Conservation (phyloP, 1,140 invertebrate genomes). For the Myzus persicae region DNA sequence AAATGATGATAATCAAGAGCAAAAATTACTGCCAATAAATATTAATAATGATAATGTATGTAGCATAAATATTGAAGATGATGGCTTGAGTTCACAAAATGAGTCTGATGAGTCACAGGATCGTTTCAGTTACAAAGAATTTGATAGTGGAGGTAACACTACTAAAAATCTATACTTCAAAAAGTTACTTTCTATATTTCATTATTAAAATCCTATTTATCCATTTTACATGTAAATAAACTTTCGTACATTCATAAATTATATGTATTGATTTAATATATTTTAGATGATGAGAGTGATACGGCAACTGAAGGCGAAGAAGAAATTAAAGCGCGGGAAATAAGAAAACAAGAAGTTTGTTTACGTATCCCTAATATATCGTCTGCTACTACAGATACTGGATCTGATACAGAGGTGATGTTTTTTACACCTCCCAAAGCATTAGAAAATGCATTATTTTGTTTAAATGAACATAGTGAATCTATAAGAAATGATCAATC, state of each 20-base stretch:
- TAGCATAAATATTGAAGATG: constrained; percentile 62
- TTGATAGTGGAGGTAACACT: constrained; percentile 71
- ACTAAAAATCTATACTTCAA: not conserved
- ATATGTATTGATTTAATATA: constrained; percentile 33
- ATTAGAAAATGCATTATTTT: not conserved
- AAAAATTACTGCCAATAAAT: constrained; percentile 20
- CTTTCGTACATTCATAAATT: constrained; percentile 62
- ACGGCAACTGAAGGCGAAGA: constrained; percentile 79
- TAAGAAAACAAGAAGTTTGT: constrained; percentile 74
- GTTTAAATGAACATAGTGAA: not conserved
- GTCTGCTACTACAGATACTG: constrained; percentile 72
- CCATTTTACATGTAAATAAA: not conserved
- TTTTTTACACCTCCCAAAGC: constrained; percentile 42
- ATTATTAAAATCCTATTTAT: not conserved
- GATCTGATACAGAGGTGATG: constrained; percentile 79
- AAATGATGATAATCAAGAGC: constrained; percentile 32
- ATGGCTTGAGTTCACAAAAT: constrained; percentile 63
- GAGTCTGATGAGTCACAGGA: constrained; percentile 72
- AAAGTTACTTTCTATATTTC: not conserved
- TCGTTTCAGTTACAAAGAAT: constrained; percentile 70
- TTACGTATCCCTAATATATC: constrained; percentile 69
- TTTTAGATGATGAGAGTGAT: constrained; percentile 73
- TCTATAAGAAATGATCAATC: not conserved
- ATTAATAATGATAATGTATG: constrained; percentile 32
- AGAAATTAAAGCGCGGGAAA: constrained; percentile 72